Conservation (phyloP, 2,797 vertebrate genomes). For the Muraenolepis orangiensis region DNA sequence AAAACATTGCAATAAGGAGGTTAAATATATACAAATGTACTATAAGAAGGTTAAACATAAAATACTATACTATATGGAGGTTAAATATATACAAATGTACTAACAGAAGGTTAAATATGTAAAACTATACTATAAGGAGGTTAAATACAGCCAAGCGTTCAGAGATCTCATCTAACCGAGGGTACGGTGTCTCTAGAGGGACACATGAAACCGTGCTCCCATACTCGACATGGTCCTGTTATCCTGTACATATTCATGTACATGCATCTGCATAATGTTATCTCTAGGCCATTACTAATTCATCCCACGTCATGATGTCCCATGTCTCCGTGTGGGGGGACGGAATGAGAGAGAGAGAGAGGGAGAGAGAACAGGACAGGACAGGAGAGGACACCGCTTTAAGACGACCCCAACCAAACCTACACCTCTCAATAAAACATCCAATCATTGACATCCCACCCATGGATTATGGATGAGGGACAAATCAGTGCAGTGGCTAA, state of each 20-base stretch:
- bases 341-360: neutral
- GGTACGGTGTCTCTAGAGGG: neutral
- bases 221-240: neutral
- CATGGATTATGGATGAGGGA: constrained; percentile 54
- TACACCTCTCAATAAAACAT: constrained; percentile 62
- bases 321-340: neutral
- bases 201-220: neutral
- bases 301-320: constrained; percentile 42
- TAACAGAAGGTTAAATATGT: too few species aligned
- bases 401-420: neutral
- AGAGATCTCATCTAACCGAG: too few species aligned
- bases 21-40: too few species aligned
- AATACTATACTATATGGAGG: too few species aligned
- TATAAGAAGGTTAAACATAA: too few species aligned
- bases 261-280: neutral
- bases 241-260: neutral
- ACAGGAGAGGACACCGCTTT: neutral
- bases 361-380: constrained; percentile 14
- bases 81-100: too few species aligned
- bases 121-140: too few species aligned
- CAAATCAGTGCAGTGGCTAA: constrained; percentile 56
- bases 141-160: too few species aligned
- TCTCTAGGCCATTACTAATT: constrained; percentile 54
- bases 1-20: too few species aligned
- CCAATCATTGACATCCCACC: constrained; percentile 63